Base-by-base conservation (phyloP, 2,797 vertebrate species). In the Peromyscus melanophrys region DNA sequence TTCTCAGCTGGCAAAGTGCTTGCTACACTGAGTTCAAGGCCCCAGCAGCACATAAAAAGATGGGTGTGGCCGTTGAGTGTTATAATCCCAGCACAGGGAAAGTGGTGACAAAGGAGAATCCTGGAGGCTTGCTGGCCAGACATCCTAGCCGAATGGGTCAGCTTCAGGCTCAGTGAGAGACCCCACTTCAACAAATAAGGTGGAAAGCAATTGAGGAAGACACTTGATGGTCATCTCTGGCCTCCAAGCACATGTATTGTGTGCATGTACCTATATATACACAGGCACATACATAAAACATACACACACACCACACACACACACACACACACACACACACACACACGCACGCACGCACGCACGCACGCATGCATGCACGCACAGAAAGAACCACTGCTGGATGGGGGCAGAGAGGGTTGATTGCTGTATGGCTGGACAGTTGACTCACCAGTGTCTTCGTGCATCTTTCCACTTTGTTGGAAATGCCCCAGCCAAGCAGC, bases 291-390 rank as follows among this genome's bases (percentile, higher is more conserved):
- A 31, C 37, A 88, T 59, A 16, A 40, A 86, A 37, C 76, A 77
- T 6, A 69, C 34, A 19, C 67, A n/a, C 17, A 31, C 14, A 57
- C 40, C 23, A 69, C 19, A 31, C 37, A 43, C 14, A 31, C 10
- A 29, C 11, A n/a, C 19, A 49, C 83, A 7, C 2, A 1, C 40
- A 34, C 29, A 34, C 34, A 71, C 8, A 16, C 7, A 13, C 16
- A 31, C 27, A 49, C 76, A 49, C 6, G 19, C 67, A 19, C 67
- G 19, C 8, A 17, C 14, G 31, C 40, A 27, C 23, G n/a, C 16
- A 63, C 25, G 63, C 9, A 13, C 9, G 1, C 61, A 7, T 0
- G 0, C 40, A 34, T 11, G 12, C 49, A 9, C 7, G 12, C 27
- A 46, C 37, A 85, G 0, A 46, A 86, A 40, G 73, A 46, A 57